These are phyloP conservation scores for Teleogryllus oceanicus DNA, from an alignment of 2,888 invertebrate species.

Conservation along the genomic window DNA sequence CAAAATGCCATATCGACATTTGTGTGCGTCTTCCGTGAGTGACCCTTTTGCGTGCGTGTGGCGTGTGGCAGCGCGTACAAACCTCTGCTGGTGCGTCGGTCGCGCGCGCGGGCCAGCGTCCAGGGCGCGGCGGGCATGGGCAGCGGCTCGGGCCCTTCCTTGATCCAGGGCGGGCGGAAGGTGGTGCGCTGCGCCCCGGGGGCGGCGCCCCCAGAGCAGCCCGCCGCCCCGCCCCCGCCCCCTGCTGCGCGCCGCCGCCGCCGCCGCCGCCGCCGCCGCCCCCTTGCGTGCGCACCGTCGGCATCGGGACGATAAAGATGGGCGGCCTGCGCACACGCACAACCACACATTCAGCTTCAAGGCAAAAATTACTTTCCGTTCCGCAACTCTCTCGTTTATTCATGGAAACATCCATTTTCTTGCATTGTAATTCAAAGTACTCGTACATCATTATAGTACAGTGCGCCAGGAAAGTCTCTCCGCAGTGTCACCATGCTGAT, in stretches of 20 bases:
- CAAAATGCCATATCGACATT: too few species aligned
- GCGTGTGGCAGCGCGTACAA: not conserved
- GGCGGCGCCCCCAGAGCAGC: conserved; percentile 18
- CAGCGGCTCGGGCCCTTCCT: conserved; percentile 59
- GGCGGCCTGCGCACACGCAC: conserved; percentile 23
- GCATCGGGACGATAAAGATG: conserved; percentile 30
- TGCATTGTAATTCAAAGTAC: too few species aligned
- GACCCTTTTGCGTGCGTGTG: too few species aligned
- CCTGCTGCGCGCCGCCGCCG: conserved; percentile 22
- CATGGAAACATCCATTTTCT: too few species aligned
- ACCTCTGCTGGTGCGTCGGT: not conserved
- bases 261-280: conserved; percentile 21
- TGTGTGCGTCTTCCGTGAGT: too few species aligned
- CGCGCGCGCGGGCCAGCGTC: conserved; percentile 47
- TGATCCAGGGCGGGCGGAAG: conserved; percentile 73
- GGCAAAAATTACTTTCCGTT: too few species aligned
- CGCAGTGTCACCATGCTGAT: too few species aligned
- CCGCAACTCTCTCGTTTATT: too few species aligned
- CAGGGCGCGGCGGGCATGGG: conserved; percentile 60
- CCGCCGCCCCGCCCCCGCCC: not conserved
- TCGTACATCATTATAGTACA: too few species aligned
- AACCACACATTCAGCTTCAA: not conserved
- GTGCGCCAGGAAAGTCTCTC: too few species aligned
- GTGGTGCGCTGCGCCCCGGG: conserved; percentile 55
- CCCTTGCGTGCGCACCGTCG: conserved; percentile 28